Conservation (phyloP, 2,888 invertebrate species). For the Cantharis rufa region DNA sequence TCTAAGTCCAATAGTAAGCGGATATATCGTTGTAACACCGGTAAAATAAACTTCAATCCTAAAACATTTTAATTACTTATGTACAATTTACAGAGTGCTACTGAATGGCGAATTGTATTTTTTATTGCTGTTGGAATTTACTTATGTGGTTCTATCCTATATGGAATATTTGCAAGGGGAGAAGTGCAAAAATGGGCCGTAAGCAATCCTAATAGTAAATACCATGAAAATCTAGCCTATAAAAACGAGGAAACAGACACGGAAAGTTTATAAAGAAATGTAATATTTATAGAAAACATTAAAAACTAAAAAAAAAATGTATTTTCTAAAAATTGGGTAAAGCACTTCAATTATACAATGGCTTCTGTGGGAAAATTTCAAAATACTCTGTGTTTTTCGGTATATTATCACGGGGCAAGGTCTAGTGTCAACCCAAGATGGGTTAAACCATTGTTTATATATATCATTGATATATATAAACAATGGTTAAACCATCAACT, state of each 20-base stretch:
- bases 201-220: background rate
- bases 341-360: no score
- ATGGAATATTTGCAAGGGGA: background rate
- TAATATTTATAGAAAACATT: background rate
- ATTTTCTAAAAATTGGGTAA: no score
- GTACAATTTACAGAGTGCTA: background rate
- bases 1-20: slow-evolving; percentile 82
- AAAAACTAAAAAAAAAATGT: background rate
- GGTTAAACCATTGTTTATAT: no score
- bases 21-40: slow-evolving; percentile 74
- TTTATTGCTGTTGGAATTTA: background rate
- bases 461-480: no score
- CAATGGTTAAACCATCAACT: no score
- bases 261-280: background rate
- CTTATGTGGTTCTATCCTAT: background rate
- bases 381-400: no score
- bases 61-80: background rate
- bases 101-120: background rate
- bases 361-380: no score
- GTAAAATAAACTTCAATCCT: slow-evolving; percentile 47
- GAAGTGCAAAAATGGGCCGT: background rate
- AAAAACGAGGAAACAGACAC: background rate
- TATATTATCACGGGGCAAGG: no score
- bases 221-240: background rate
- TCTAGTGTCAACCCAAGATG: no score